A percentile compares a stretch with the other conserved stretches of the same genome.
phyloP scores from a whole-genome alignment of 2,113 vertebrate genomes.

The Setophaga kirtlandii region DNA sequence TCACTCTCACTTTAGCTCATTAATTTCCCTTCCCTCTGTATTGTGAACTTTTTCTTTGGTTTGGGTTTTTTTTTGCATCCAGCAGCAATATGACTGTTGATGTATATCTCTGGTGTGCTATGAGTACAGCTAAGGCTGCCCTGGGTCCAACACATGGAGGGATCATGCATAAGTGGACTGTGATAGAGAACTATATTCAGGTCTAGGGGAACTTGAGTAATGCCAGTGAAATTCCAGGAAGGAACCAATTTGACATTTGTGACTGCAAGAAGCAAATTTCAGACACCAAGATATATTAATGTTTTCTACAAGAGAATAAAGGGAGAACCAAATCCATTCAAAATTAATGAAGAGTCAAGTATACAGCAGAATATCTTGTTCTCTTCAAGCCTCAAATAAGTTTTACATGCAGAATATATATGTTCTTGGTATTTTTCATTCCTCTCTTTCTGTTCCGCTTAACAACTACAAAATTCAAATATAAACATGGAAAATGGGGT shows the following conservation, averaged over 20 bases:
- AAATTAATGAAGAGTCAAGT: constrained; percentile 6
- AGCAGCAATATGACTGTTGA: neutral
- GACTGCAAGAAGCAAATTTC: neutral
- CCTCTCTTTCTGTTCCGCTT: constrained; percentile 10
- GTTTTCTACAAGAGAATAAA: constrained; percentile 34
- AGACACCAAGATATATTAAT: neutral
- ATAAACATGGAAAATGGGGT: constrained; percentile 34
- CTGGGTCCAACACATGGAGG: neutral
- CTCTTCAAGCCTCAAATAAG: neutral
- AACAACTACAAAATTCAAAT: neutral
- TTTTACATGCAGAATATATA: neutral
- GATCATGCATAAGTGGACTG: neutral
- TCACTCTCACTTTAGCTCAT: neutral
- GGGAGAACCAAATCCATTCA: neutral
- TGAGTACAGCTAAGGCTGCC: neutral
- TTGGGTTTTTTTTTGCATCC: neutral
- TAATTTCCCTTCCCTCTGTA: neutral
- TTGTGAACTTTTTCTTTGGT: neutral
- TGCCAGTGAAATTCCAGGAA: neutral
- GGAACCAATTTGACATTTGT: neutral
- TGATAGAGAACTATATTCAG: neutral
- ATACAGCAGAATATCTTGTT: neutral
- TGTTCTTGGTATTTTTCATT: neutral
- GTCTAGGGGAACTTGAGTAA: fast-evolving
- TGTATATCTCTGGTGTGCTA: neutral